Evolutionary conservation across 2,797 vertebrate species (phyloP), one percentile per base, ranked within the genome.

Genomic region (Knipowitschia caucasica): DNA sequence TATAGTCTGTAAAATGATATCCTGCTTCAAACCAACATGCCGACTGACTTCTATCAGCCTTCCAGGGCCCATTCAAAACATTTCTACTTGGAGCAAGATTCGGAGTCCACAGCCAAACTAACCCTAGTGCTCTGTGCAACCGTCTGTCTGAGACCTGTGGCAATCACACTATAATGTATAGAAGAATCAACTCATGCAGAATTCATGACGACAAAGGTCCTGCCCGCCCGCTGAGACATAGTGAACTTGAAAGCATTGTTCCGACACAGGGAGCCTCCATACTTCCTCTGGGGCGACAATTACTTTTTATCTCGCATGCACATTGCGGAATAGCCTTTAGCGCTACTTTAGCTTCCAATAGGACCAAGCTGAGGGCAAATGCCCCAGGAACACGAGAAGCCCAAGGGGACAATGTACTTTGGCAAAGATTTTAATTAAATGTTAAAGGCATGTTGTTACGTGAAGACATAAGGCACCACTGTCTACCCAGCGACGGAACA

Each of bases 101-200:
- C 66, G 50, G 34, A 25, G 1, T 50, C 46, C 29, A 44, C 33
- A 61, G 27, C 53, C 11, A 4, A 69, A 47, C 67, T 8, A 43
- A 70, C 46, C 34, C 36, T 27, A 34, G 53, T 55, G 17, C 7
- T 25, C 39, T 70, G 34, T 47, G 44, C 26, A 50, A 50, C 34
- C 38, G 55, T 35, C 23, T 11, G 39, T 61, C 18, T 43, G 33
- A 7, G 25, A 55, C 53, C 59, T 53, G 12, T 25, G 5, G 50
- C 40, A 42, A 46, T 49, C 10, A 49, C 26, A 21, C 24, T 24
- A 24, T 56, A 38, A 44, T 11, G 6, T 25, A 43, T 23, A 5
- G n/a, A 39, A 47, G 27, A 33, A 3, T 2, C n/a, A 51, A 30
- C 29, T 57, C 26, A 54, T 0, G 4, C 30, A 23, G 20, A 12